Conservation (phyloP, 1,140 invertebrate species). For the Microplitis demolitor region DNA sequence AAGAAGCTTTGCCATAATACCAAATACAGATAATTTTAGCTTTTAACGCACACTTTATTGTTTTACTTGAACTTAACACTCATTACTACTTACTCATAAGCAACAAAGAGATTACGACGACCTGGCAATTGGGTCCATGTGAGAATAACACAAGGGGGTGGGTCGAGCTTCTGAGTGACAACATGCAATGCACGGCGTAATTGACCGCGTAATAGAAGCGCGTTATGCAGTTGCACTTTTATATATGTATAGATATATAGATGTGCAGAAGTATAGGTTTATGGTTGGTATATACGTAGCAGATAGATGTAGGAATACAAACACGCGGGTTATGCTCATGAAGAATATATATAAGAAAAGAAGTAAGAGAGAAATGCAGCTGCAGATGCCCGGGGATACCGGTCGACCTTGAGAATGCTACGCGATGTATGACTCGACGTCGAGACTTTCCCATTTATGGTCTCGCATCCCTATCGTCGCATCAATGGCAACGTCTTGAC, state of each 20-base stretch:
- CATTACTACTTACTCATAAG: too few species aligned
- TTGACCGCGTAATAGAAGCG: constrained; percentile 53
- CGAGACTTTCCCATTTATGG: constrained; percentile 45
- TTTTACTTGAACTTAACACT: too few species aligned
- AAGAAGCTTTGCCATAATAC: too few species aligned
- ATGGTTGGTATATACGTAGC: too few species aligned
- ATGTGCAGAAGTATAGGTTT: constrained; percentile 38
- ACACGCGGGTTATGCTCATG: neutral
- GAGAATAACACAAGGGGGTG: neutral
- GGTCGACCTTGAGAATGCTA: constrained; percentile 51
- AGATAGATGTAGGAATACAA: too few species aligned
- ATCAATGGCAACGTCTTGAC: constrained; percentile 9
- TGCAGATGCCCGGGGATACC: constrained; percentile 34
- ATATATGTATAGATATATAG: neutral
- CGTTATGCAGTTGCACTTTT: constrained; percentile 43
- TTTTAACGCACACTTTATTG: too few species aligned
- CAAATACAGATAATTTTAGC: too few species aligned
- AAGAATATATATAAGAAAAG: neutral
- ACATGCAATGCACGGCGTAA: constrained; percentile 43
- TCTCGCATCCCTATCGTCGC: constrained; percentile 12
- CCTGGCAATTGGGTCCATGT: neutral
- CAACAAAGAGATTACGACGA: too few species aligned
- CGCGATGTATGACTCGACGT: constrained; percentile 43
- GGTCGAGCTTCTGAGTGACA: constrained; percentile 38
- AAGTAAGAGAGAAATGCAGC: constrained; percentile 11